These are phyloP conservation scores for Dasypogon diadema DNA, from an alignment of 2,888 invertebrate genomes.

Conservation along the genomic window DNA sequence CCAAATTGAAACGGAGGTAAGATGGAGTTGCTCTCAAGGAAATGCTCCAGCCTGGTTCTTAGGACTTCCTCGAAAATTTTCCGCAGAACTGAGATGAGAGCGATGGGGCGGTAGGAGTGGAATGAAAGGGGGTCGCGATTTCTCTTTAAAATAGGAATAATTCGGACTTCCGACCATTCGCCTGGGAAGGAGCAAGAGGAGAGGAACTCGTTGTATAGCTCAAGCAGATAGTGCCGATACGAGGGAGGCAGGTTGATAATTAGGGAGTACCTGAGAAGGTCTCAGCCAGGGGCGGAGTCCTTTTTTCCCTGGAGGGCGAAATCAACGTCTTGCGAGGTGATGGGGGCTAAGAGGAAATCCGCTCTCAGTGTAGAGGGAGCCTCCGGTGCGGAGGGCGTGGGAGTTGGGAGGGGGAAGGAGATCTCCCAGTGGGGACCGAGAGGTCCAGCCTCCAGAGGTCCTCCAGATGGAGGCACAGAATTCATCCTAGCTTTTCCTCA, in stretches of 20 bases:
- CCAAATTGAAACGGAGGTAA: too few relatives aligned
- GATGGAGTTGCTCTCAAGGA: too few relatives aligned
- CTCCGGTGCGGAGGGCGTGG: not conserved
- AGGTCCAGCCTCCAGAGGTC: not conserved
- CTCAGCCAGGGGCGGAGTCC: not conserved
- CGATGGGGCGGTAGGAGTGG: too few relatives aligned
- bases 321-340: not conserved
- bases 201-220: too few relatives aligned
- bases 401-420: not conserved
- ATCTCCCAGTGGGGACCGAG: not conserved
- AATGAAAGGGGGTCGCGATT: too few relatives aligned
- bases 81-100: not conserved
- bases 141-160: too few relatives aligned
- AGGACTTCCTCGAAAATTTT: too few relatives aligned
- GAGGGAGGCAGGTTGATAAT: not conserved
- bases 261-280: not conserved
- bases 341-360: not conserved
- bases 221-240: too few relatives aligned
- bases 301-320: not conserved
- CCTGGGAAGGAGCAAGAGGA: too few relatives aligned
- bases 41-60: too few relatives aligned
- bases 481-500: not conserved
- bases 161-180: too few relatives aligned
- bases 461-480: not conserved
- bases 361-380: too few relatives aligned